Conservation (phyloP, 2,113 vertebrate genomes). For the Antechinus flavipes region DNA sequence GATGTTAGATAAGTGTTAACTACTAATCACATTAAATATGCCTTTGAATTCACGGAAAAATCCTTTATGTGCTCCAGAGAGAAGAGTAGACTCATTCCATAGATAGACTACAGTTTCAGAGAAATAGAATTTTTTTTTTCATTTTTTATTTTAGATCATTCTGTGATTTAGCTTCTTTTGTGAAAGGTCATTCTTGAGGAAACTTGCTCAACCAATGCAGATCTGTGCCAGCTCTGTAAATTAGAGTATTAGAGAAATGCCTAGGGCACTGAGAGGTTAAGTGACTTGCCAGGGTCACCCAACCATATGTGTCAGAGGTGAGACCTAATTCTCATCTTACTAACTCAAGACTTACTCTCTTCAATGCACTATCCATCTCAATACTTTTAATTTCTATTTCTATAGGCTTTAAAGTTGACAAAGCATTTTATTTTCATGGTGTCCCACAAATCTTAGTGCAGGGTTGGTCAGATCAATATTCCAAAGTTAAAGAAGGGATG, state of each 20-base stretch:
- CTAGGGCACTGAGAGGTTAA: background rate
- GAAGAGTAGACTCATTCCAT: slow-evolving; percentile 69
- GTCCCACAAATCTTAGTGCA: background rate
- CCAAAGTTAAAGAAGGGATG: background rate
- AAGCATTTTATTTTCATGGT: background rate
- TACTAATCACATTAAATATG: slow-evolving; percentile 67
- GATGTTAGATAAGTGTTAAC: slow-evolving; percentile 67
- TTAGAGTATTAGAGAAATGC: background rate
- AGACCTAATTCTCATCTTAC: background rate
- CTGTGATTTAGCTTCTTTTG: background rate
- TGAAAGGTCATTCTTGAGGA: background rate
- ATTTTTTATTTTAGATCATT: background rate
- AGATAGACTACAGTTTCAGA: slow-evolving; percentile 59
- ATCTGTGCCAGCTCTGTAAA: background rate
- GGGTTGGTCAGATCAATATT: background rate
- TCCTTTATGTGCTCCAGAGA: slow-evolving; percentile 56
- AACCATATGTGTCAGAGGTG: background rate
- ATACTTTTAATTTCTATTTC: background rate
- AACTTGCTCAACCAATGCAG: background rate
- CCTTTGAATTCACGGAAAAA: slow-evolving; percentile 72
- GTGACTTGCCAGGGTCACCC: background rate
- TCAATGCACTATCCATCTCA: background rate
- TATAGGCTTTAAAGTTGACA: background rate
- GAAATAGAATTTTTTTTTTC: slow-evolving; percentile 28
- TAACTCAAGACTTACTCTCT: background rate